These are phyloP conservation scores for Invenusta paracnida DNA, from an alignment of 2,888 invertebrate genomes.

Conservation along the genomic window DNA sequence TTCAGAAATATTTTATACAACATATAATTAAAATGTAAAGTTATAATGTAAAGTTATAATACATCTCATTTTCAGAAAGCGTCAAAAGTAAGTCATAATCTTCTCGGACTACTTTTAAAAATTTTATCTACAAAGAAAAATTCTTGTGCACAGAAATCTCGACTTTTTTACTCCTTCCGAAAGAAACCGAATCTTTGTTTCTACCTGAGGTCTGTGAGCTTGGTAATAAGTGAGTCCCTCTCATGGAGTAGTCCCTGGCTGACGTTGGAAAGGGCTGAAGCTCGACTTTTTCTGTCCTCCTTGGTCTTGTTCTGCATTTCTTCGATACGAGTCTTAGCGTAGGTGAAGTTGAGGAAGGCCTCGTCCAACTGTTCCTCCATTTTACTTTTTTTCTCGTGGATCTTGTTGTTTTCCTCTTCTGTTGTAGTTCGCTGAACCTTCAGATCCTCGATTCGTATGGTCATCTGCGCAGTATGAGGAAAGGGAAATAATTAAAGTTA, in stretches of 20 bases:
- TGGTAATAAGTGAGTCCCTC: conserved; percentile 61
- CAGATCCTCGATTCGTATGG: conserved; percentile 53
- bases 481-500: too few relatives aligned
- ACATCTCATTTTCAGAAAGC: too few relatives aligned
- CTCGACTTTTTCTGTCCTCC: conserved; percentile 59
- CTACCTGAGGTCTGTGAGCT: conserved; percentile 58
- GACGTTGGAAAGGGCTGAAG: conserved; percentile 60
- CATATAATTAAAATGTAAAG: too few relatives aligned
- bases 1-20: too few relatives aligned
- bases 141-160: too few relatives aligned
- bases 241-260: conserved; percentile 62
- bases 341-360: conserved; percentile 56
- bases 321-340: conserved; percentile 56
- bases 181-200: too few relatives aligned
- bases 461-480: conserved; percentile 57
- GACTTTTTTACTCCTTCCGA: too few relatives aligned
- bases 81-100: too few relatives aligned
- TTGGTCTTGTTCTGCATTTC: conserved; percentile 56
- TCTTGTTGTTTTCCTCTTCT: conserved; percentile 59
- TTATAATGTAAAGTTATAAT: too few relatives aligned
- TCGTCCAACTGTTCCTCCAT: conserved; percentile 55
- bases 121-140: too few relatives aligned
- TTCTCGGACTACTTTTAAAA: too few relatives aligned
- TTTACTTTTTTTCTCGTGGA: conserved; percentile 56
- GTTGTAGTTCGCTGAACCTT: conserved; percentile 56